Conservation (phyloP, 2,888 invertebrate species). For the Cremastinae sp. region DNA sequence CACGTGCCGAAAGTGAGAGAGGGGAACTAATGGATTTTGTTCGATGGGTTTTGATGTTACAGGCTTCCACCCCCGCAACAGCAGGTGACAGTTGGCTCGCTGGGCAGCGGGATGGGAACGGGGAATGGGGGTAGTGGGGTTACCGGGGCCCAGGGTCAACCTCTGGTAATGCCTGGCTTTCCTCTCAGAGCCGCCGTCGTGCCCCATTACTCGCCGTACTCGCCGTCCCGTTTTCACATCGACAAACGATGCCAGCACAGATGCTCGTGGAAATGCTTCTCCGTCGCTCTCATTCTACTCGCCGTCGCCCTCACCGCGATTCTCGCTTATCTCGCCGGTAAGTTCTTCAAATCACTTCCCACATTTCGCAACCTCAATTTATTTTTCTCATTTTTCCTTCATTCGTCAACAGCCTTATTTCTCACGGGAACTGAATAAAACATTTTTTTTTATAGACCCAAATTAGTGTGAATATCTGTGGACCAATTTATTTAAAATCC, state of each 20-base stretch:
- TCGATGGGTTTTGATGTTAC: conserved; percentile 71
- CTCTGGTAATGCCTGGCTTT: conserved; percentile 94
- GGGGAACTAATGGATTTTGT: conserved; percentile 26
- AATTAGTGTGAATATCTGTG: no score
- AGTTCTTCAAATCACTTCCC: conserved; percentile 77
- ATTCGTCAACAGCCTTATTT: neutral
- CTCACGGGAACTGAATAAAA: neutral
- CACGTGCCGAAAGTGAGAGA: neutral
- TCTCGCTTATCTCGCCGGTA: conserved; percentile 97
- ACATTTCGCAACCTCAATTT: neutral
- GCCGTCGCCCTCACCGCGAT: conserved; percentile 95
- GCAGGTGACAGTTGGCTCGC: conserved; percentile 81
- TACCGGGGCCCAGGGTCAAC: conserved; percentile 86
- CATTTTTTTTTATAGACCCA: no score
- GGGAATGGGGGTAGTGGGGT: conserved; percentile 84
- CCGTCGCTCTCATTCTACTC: conserved; percentile 95
- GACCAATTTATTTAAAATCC: no score
- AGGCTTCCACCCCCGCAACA: conserved; percentile 82
- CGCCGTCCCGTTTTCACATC: conserved; percentile 96
- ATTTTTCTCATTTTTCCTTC: conserved; percentile 6
- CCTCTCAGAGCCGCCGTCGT: conserved; percentile 88
- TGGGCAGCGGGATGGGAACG: conserved; percentile 80
- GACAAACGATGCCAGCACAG: conserved; percentile 96
- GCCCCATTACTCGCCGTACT: conserved; percentile 93
- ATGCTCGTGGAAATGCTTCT: conserved; percentile 98